These are phyloP conservation scores for Mystacornis crossleyi DNA, from an alignment of 2,113 vertebrate genomes.

Conservation along the genomic window DNA sequence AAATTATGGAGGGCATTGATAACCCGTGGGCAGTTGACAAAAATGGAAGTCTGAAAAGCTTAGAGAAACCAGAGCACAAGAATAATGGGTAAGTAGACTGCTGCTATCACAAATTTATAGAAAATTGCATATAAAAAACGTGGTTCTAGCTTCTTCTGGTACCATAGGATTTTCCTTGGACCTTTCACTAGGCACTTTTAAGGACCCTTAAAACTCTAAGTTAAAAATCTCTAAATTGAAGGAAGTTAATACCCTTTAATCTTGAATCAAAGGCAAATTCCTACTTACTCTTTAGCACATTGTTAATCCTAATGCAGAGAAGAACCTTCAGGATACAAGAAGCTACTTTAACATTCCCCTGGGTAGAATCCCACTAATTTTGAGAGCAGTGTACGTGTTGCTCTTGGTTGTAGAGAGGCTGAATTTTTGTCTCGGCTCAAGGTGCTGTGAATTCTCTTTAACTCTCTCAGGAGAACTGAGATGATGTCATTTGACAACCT, in stretches of 20 bases:
- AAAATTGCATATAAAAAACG: fast-evolving
- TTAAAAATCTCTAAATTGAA: background rate
- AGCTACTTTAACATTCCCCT: background rate
- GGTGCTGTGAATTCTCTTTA: background rate
- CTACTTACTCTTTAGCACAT: background rate
- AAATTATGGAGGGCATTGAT: background rate
- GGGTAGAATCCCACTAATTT: background rate
- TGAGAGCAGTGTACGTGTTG: background rate
- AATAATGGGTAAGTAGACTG: background rate
- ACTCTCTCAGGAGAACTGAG: background rate
- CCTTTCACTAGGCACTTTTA: background rate
- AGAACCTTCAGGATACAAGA: background rate
- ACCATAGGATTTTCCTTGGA: background rate
- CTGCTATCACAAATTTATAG: background rate
- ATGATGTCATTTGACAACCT: background rate
- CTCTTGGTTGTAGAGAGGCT: background rate
- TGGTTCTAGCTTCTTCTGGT: background rate
- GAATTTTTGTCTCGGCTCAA: background rate
- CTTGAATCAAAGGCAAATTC: background rate
- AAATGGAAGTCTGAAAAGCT: background rate
- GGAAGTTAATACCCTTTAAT: background rate
- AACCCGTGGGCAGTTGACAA: background rate
- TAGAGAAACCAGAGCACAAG: background rate
- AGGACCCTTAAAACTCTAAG: background rate
- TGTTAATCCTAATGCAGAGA: background rate